A percentile compares a stretch with the other conserved stretches of the same genome.
These are phyloP conservation scores for human DNA, from an alignment of 2,113 vertebrate genomes.

Conservation along the genomic window GRCh38 chr2:237864001-237864500, in stretches of 20 bases:
- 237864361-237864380: not conserved
- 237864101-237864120: not conserved
- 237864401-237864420: rapidly evolving
- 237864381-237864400: not conserved
- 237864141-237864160: not conserved
- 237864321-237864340: rapidly evolving
- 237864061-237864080: rapidly evolving
- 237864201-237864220: rapidly evolving
- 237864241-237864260: rapidly evolving
- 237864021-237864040: not conserved
- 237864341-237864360: not conserved
- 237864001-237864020: not conserved
- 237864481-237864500: not conserved
- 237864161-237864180: not conserved
- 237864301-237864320: rapidly evolving
- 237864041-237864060: not conserved
- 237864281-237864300: not conserved
- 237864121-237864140: too few species aligned
- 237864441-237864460: rapidly evolving
- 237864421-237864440: not conserved
- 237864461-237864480: not conserved
- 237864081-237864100: not conserved
- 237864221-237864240: rapidly evolving
- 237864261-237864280: not conserved
- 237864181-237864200: not conserved